Conservation (phyloP, 2,888 invertebrate species). For the Hyalella azteca region DNA sequence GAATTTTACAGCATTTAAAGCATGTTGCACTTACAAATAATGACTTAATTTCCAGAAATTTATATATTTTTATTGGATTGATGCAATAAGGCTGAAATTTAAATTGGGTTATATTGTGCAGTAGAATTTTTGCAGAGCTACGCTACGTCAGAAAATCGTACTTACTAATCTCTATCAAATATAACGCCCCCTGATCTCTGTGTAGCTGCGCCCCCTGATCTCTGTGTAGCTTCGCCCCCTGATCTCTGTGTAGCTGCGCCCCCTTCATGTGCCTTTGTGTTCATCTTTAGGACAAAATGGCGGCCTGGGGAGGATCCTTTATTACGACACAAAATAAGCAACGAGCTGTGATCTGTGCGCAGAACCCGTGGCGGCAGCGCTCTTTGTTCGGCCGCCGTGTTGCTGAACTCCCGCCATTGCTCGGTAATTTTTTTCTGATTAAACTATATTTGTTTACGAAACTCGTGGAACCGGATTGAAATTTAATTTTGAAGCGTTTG, state of each 20-base stretch:
- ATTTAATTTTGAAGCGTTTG: not conserved
- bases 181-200: too few species aligned
- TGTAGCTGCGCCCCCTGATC: too few species aligned
- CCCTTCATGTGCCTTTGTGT: not conserved
- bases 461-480: not conserved
- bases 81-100: too few species aligned
- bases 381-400: not conserved
- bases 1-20: not conserved
- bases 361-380: not conserved
- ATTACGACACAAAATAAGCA: not conserved
- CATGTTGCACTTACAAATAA: not conserved
- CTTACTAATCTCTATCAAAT: too few species aligned
- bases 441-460: not conserved
- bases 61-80: too few species aligned
- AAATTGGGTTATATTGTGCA: too few species aligned
- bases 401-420: not conserved
- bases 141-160: too few species aligned
- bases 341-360: not conserved
- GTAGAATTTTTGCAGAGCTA: too few species aligned
- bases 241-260: too few species aligned
- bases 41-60: not conserved
- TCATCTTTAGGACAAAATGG: constrained; percentile 5
- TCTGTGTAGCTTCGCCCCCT: too few species aligned
- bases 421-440: not conserved
- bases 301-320: not conserved